phyloP scores from a whole-genome alignment of 2,888 invertebrate species.

The Eumerus sabulonum region DNA sequence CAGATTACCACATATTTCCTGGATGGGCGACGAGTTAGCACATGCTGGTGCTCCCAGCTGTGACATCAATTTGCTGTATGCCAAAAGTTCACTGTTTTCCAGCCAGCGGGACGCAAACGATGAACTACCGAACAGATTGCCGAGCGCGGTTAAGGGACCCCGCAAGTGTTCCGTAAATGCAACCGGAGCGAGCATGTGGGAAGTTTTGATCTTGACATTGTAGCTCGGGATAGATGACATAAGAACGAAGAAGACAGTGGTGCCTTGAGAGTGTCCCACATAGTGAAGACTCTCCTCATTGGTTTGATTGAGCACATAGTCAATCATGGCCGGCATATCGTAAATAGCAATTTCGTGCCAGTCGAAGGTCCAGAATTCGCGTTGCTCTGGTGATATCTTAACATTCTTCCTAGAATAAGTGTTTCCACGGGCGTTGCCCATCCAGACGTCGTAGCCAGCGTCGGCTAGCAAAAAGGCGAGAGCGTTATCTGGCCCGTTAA shows the following conservation, averaged over 20 bases:
- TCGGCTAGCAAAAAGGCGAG: constrained; percentile 81
- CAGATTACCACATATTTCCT: constrained; percentile 74
- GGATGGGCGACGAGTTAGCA: constrained; percentile 79
- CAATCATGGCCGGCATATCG: constrained; percentile 91
- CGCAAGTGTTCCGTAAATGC: constrained; percentile 81
- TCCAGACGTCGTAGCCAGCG: constrained; percentile 87
- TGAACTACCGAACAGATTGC: constrained; percentile 29
- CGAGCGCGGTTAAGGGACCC: constrained; percentile 79
- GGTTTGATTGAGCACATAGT: constrained; percentile 83
- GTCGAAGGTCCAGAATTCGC: constrained; percentile 83
- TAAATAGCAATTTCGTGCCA: constrained; percentile 86
- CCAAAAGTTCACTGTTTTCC: constrained; percentile 82
- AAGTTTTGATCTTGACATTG: constrained; percentile 84
- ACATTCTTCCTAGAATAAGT: constrained; percentile 81
- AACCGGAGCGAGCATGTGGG: constrained; percentile 86
- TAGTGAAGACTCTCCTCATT: constrained; percentile 84
- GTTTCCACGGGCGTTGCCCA: constrained; percentile 89
- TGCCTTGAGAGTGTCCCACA: constrained; percentile 84
- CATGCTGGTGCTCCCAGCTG: constrained; percentile 80
- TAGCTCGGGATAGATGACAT: constrained; percentile 85
- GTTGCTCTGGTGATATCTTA: constrained; percentile 80
- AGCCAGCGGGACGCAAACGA: too few species aligned
- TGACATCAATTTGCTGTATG: constrained; percentile 77
- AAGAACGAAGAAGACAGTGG: constrained; percentile 87
- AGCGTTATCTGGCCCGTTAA: constrained; percentile 84